A percentile compares a stretch with the other conserved stretches of the same genome.
Conservation (phyloP, 2,797 vertebrate species). For the Mormyrops attenuatus region DNA sequence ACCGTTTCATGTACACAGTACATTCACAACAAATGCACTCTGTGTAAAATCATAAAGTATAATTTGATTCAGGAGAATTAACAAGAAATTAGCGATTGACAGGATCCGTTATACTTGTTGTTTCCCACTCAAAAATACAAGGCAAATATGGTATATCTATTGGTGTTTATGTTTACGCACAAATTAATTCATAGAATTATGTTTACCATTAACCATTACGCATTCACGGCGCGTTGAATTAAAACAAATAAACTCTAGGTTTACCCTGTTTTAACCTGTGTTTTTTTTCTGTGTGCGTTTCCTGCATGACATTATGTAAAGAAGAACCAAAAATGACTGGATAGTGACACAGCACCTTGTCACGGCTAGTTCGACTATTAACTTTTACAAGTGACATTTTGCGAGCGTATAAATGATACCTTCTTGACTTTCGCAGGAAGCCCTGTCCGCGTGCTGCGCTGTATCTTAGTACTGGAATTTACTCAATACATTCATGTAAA, state of each 20-base stretch:
- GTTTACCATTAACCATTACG: neutral
- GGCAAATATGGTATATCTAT: neutral
- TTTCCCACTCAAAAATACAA: neutral
- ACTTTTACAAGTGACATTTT: slow-evolving; percentile 69
- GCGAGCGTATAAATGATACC: slow-evolving; percentile 65
- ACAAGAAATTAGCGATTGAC: neutral
- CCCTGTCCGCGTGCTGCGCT: slow-evolving; percentile 57
- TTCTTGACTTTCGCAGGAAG: slow-evolving; percentile 65
- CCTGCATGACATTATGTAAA: slow-evolving; percentile 37
- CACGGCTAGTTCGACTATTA: slow-evolving; percentile 65
- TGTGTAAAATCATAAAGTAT: neutral
- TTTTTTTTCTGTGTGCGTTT: slow-evolving; percentile 52
- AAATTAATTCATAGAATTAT: neutral
- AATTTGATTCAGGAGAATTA: neutral
- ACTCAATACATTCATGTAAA: slow-evolving; percentile 13
- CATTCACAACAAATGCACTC: neutral
- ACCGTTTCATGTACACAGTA: neutral
- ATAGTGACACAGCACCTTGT: slow-evolving; percentile 55
- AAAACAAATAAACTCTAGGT: neutral
- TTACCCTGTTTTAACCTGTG: neutral
- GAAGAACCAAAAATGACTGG: slow-evolving; percentile 38
- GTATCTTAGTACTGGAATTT: slow-evolving; percentile 58
- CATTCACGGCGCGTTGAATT: slow-evolving; percentile 32
- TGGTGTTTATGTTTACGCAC: neutral
- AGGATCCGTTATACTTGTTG: neutral